Evolutionary conservation across 2,888 invertebrate species (phyloP), one percentile per base, ranked within the genome.

Genomic region (Hydriomena furcata): DNA sequence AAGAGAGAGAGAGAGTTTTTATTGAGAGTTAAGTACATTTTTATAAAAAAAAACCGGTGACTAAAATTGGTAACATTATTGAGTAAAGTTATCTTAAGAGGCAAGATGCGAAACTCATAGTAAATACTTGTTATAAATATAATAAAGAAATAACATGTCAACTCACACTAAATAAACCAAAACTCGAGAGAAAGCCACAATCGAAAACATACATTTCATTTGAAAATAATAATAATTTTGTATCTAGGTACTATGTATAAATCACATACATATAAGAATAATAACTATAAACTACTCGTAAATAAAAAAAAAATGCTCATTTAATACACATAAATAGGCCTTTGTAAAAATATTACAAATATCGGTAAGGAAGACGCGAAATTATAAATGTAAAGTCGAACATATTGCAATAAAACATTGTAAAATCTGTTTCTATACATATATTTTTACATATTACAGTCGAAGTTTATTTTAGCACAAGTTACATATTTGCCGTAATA

Each of bases 291-390:
- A 71, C 65, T 71, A 76, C 2, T 3, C 17, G 17, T 3, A n/a
- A 74, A 60, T 59, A 55, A 57, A 60, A 63, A 61, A 69, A 72
- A 79, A 79, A 78, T 77, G 76, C 76, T 72, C 66, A 68, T 68
- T 72, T 3, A 67, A 71, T 63, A 63, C 67, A 68, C 61, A 68
- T 65, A 75, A 63, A 66, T 76, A 77, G 79, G 79, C 79, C 77
- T 61, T 73, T 69, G 71, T 68, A 68, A 71, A 68, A 67, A 61
- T 59, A 55, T 65, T 74, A 73, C 63, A 68, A 66, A 67, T 68
- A 69, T 66, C 34, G 25, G 36, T 52, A 66, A 73, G 79, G 79
- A 79, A 79, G 79, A 79, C 79, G 32, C 23, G 60, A 77, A 76
- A 61, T 52, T 51, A 58, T 65, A 63, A 63, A 61, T 45, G 52